A percentile compares a stretch with the other conserved stretches of the same genome.
These are phyloP conservation scores for Meiosimyza decipiens DNA, from an alignment of 2,888 invertebrate genomes.

Conservation along the genomic window DNA sequence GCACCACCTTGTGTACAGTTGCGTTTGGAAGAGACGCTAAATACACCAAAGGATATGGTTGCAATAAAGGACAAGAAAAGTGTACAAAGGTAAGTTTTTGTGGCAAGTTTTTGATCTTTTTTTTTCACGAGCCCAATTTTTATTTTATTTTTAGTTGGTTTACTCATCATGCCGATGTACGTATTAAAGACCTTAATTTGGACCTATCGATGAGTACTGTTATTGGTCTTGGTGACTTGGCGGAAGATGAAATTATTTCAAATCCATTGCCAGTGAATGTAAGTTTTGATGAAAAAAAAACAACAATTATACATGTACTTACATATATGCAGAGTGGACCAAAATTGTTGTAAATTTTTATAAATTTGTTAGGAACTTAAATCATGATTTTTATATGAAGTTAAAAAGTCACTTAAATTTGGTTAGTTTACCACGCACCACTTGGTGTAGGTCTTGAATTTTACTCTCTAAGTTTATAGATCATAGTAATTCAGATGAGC, in stretches of 20 bases:
- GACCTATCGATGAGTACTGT: conserved; percentile 84
- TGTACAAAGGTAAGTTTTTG: conserved; percentile 58
- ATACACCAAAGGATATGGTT: conserved; percentile 60
- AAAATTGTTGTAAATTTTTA: too few relatives aligned
- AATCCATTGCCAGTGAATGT: conserved; percentile 87
- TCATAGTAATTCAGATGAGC: too few relatives aligned
- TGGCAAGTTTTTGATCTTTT: neutral
- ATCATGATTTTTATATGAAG: neutral
- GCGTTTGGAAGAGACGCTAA: conserved; percentile 73
- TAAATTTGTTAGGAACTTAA: too few relatives aligned
- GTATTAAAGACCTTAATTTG: conserved; percentile 74
- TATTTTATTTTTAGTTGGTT: conserved; percentile 58
- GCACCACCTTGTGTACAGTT: conserved; percentile 71
- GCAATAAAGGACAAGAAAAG: conserved; percentile 60
- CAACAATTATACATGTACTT: neutral
- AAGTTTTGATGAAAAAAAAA: conserved; percentile 45
- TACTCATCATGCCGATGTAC: conserved; percentile 71
- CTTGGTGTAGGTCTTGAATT: too few relatives aligned
- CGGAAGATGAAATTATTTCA: conserved; percentile 85
- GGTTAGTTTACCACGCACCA: neutral
- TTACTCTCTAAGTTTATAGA: too few relatives aligned
- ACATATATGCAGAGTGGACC: too few relatives aligned
- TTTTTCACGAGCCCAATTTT: neutral
- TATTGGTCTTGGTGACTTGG: conserved; percentile 82
- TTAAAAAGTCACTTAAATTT: neutral